These are phyloP conservation scores for Rynchops niger DNA, from an alignment of 2,113 vertebrate genomes.

Conservation along the genomic window DNA sequence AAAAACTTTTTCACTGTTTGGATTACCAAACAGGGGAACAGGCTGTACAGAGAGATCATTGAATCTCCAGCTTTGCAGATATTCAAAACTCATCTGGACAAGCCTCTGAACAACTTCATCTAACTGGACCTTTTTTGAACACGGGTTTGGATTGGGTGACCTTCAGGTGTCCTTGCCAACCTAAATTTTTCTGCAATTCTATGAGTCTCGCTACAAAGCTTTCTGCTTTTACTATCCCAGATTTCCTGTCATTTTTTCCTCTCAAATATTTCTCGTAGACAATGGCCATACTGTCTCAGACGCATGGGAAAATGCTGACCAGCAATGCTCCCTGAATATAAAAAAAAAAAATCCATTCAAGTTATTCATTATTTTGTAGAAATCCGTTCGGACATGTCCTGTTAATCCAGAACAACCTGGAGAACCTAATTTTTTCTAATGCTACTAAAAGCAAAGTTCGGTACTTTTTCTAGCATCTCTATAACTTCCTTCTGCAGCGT, in stretches of 20 bases:
- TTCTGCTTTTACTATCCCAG: not conserved
- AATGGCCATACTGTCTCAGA: not conserved
- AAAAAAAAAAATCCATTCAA: conserved; percentile 50
- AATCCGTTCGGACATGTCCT: not conserved
- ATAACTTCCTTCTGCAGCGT: not conserved
- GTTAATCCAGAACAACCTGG: not conserved
- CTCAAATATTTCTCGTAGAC: conserved; percentile 6
- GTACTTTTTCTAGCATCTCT: not conserved
- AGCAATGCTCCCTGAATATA: not conserved
- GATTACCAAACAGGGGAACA: not conserved
- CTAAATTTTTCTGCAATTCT: not conserved
- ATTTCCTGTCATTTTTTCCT: not conserved
- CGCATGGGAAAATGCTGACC: not conserved
- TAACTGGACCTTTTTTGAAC: not conserved
- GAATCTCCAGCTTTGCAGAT: not conserved
- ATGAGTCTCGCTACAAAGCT: not conserved
- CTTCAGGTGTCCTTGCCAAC: not conserved
- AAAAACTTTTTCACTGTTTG: not conserved
- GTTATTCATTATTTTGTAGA: not conserved
- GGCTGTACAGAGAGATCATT: not conserved
- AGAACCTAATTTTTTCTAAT: not conserved
- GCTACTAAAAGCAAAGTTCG: not conserved
- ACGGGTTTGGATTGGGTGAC: not conserved
- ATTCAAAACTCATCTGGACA: not conserved
- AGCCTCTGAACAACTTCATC: not conserved